Conservation (phyloP, 2,888 invertebrate genomes). For the Sepiola atlantica region DNA sequence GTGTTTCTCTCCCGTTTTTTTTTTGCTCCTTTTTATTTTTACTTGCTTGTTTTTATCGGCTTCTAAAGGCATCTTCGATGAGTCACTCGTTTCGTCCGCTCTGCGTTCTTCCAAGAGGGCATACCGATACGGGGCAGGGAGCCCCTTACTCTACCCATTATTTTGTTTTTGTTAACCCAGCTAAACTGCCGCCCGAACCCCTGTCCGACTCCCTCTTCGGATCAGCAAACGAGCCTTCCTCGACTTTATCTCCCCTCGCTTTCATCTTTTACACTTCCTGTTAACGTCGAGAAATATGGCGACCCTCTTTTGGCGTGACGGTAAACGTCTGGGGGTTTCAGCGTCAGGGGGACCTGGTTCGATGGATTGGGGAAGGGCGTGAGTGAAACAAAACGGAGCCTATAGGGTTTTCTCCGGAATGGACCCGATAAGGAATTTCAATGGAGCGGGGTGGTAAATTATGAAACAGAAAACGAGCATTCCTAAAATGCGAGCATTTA, state of each 20-base stretch:
- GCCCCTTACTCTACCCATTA: background rate
- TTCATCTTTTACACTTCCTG: conserved; percentile 13
- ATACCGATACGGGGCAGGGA: background rate
- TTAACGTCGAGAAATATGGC: background rate
- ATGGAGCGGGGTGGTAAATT: background rate
- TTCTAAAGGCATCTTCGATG: background rate
- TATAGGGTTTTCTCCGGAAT: background rate
- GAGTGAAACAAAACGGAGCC: no score
- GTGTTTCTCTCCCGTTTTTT: background rate
- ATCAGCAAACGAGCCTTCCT: background rate
- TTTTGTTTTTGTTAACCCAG: background rate
- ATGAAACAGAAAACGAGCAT: background rate
- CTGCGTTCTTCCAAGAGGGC: background rate
- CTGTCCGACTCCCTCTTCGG: background rate
- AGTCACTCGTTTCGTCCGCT: background rate
- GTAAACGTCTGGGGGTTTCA: background rate
- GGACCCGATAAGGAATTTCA: background rate
- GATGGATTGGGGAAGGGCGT: background rate
- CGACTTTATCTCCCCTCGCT: background rate
- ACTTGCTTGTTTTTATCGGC: background rate
- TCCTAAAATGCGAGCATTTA: no score
- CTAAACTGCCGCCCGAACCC: background rate
- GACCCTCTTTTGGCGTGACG: background rate
- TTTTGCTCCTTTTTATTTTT: background rate
- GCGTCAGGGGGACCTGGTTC: background rate